Conservation (phyloP, 2,888 invertebrate species). For the Drosophila differens region DNA sequence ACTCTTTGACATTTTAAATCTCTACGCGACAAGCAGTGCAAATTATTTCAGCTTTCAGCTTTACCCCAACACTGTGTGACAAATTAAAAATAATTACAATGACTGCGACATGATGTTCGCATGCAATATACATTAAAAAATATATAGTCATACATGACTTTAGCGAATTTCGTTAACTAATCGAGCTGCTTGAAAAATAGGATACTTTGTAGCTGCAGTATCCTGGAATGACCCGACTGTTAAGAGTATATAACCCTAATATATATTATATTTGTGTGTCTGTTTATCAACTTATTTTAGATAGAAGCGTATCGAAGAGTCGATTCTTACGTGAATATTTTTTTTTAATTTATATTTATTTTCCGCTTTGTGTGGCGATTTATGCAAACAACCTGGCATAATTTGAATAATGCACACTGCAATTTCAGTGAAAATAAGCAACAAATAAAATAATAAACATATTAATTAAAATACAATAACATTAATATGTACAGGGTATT, state of each 20-base stretch:
- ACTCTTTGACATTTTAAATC: slow-evolving; percentile 16
- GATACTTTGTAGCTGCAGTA: background rate
- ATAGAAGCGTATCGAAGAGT: background rate
- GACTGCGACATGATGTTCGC: background rate
- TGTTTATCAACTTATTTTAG: background rate
- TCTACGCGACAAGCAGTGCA: slow-evolving; percentile 20
- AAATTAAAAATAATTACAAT: background rate
- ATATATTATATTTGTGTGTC: background rate
- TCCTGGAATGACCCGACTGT: background rate
- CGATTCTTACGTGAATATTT: background rate
- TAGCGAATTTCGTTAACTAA: background rate
- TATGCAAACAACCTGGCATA: slow-evolving; percentile 26
- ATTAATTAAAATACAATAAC: slow-evolving; percentile 69
- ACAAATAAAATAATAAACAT: slow-evolving; percentile 62
- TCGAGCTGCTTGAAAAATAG: background rate
- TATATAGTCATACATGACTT: too few species aligned
- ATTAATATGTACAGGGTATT: slow-evolving; percentile 15
- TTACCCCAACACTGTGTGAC: background rate
- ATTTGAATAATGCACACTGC: slow-evolving; percentile 41
- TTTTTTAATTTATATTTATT: background rate
- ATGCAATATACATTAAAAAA: background rate
- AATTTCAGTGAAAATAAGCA: slow-evolving; percentile 41
- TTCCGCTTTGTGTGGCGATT: background rate
- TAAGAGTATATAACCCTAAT: background rate
- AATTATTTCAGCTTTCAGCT: slow-evolving; percentile 1